phyloP scores from a whole-genome alignment of 1,140 invertebrate genomes.

The Vanessa tameamea region DNA sequence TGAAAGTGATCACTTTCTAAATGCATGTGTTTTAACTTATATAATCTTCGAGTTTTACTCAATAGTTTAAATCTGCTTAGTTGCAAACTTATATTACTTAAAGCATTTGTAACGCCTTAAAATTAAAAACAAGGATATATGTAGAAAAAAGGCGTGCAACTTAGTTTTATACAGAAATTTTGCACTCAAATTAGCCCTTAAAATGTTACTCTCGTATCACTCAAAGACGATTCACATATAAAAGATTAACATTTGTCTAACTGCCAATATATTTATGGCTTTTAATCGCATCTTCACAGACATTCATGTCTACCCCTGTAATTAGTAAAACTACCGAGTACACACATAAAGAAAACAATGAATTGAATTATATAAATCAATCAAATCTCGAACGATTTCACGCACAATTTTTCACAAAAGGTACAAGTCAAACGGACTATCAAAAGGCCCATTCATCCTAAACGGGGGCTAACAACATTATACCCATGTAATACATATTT shows the following conservation, averaged over 20 bases:
- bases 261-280: not conserved
- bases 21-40: constrained; percentile 20
- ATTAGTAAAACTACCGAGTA: constrained; percentile 59
- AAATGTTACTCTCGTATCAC: too few species aligned
- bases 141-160: too few species aligned
- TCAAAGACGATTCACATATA: too few species aligned
- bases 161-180: too few species aligned
- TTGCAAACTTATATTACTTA: not conserved
- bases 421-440: constrained; percentile 72
- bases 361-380: constrained; percentile 55
- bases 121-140: too few species aligned
- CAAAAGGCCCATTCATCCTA: constrained; percentile 65
- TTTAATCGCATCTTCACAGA: not conserved
- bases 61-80: not conserved
- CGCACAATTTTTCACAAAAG: constrained; percentile 70
- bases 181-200: too few species aligned
- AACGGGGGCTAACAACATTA: constrained; percentile 78
- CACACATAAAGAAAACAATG: constrained; percentile 36
- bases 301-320: constrained; percentile 47
- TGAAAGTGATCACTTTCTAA: constrained; percentile 63
- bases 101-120: too few species aligned
- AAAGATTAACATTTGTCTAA: too few species aligned
- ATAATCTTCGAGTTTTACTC: not conserved
- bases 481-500: constrained; percentile 80
- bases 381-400: constrained; percentile 73